phyloP scores from a whole-genome alignment of 2,888 invertebrate genomes.

The Dugesia japonica region DNA sequence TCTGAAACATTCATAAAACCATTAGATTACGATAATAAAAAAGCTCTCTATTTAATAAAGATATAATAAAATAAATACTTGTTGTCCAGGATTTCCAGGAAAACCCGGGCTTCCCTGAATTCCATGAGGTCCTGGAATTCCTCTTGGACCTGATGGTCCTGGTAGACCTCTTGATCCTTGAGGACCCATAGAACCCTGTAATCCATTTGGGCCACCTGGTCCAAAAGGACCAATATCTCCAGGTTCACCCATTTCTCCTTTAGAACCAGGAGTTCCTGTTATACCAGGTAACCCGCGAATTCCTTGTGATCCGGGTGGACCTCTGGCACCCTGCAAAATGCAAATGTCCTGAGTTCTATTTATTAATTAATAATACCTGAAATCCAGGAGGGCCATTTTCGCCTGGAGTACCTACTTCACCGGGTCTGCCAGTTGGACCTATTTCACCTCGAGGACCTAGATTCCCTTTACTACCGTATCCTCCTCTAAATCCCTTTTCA shows the following conservation, averaged over 20 bases:
- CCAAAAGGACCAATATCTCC: constrained; percentile 34
- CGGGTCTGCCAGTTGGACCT: constrained; percentile 35
- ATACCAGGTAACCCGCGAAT: constrained; percentile 33
- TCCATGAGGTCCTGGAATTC: constrained; percentile 36
- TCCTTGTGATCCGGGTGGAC: constrained; percentile 35
- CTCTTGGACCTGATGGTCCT: constrained; percentile 35
- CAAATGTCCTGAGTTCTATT: background rate
- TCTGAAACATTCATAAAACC: too few species aligned
- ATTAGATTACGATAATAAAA: too few species aligned
- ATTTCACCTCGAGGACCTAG: constrained; percentile 34
- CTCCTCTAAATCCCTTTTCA: constrained; percentile 34
- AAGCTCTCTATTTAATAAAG: too few species aligned
- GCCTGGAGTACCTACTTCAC: constrained; percentile 34
- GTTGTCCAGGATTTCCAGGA: constrained; percentile 34
- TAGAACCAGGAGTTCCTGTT: constrained; percentile 32
- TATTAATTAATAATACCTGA: background rate
- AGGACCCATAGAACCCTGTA: constrained; percentile 33
- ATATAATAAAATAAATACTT: too few species aligned
- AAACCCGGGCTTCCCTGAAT: constrained; percentile 31
- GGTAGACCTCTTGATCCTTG: constrained; percentile 34
- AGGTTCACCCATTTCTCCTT: constrained; percentile 33
- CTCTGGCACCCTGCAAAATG: constrained; percentile 32
- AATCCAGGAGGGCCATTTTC: constrained; percentile 35
- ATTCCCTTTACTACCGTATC: constrained; percentile 32
- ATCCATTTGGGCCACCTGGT: constrained; percentile 31